Evolutionary conservation across 2,888 invertebrate species (phyloP), one percentile per base, ranked within the genome.

Genomic region (Caenorhabditis sp.): DNA sequence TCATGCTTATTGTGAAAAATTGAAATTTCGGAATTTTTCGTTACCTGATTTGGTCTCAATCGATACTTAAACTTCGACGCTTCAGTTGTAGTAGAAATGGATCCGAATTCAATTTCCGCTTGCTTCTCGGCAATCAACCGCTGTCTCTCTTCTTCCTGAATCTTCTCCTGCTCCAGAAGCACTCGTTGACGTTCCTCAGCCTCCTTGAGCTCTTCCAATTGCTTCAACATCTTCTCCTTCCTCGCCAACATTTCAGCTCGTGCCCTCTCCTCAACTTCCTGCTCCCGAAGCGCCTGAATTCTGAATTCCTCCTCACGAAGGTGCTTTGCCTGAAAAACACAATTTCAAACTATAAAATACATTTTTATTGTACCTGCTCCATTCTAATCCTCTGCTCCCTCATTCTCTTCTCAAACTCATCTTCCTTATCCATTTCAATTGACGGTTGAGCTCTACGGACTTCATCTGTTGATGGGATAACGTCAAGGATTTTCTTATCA

Each of bases 31-130:
- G 4, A 26, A 20, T 5, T n/a, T n/a, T n/a, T n/a, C n/a, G n/a
- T 53, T 44, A 83, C 85, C 83, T 87, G 87, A 5, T 85, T 77
- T 44, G 87, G 87, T 64, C 85, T 71, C 22, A 87, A 70, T 40
- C 84, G 69, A 56, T 87, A 87, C n/a, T 80, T 79, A 24, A 82
- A 65, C 18, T 79, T 70, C 1, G 78, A 50, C 20, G 69, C 44
- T 32, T 67, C 69, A 0, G 77, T 69, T 11, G 81, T 80, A 6
- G 77, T 76, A 5, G 65, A 50, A n/a, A 77, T 44, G 0, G 77
- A 68, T 8, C 67, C 86, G 26, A 82, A 83, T n/a, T 60, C 76
- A 53, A 85, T 69, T 5, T 83, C 84, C 1, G 53, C 82, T 47
- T 84, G 51, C 35, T 81, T 84, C 61, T 85, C 65, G 11, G 60